These are phyloP conservation scores for Hanleya hanleyi DNA, from an alignment of 2,888 invertebrate genomes.

Conservation along the genomic window DNA sequence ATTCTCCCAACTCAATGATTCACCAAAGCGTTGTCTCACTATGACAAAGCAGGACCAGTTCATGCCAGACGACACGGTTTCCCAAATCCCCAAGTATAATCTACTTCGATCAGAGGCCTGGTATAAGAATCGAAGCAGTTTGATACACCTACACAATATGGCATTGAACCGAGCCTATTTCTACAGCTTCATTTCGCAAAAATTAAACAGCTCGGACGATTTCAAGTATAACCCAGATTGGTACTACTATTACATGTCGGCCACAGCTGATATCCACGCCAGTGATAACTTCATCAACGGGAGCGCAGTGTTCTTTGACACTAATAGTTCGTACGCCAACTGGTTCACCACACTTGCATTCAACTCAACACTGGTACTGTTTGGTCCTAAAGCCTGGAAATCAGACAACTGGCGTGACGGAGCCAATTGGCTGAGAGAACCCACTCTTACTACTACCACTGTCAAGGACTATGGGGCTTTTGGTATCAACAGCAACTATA, in stretches of 20 bases:
- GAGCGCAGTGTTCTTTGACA: constrained; percentile 93
- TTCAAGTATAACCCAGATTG: constrained; percentile 96
- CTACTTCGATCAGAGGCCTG: constrained; percentile 80
- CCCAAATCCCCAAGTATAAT: constrained; percentile 78
- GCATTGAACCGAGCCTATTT: constrained; percentile 96
- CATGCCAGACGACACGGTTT: constrained; percentile 87
- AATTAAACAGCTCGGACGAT: constrained; percentile 44
- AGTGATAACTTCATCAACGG: constrained; percentile 87
- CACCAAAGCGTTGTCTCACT: constrained; percentile 87
- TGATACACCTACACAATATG: constrained; percentile 95
- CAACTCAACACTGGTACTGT: constrained; percentile 94
- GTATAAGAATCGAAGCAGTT: constrained; percentile 88
- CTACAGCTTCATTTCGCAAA: constrained; percentile 59
- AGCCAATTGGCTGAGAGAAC: constrained; percentile 93
- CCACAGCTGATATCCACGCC: constrained; percentile 94
- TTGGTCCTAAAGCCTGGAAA: constrained; percentile 90
- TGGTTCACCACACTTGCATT: constrained; percentile 84
- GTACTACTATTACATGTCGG: constrained; percentile 97
- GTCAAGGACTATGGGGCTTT: constrained; percentile 75
- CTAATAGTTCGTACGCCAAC: constrained; percentile 93
- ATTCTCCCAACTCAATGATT: constrained; percentile 85
- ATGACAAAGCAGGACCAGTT: constrained; percentile 88
- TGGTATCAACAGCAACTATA: constrained; percentile 88
- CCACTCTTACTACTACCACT: constrained; percentile 90
- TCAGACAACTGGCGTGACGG: constrained; percentile 80